Base-by-base conservation (phyloP, 2,888 invertebrate species). In the Nomada goodeniana region DNA sequence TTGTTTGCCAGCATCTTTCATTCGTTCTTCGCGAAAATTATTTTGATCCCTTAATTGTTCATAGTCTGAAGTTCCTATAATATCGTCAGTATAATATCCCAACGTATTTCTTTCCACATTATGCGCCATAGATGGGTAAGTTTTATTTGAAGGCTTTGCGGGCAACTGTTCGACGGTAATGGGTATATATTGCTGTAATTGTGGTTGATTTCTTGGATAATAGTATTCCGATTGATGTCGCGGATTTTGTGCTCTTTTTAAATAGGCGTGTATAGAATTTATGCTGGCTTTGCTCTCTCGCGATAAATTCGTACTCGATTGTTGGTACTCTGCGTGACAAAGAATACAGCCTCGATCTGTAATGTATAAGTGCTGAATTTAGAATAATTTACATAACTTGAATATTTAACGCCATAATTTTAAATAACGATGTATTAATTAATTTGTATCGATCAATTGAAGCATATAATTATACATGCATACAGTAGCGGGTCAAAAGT, bases 271-370 rank as follows among this genome's bases (percentile, higher is more conserved):
- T 47, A 67, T 29, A 18, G 83, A 79, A 75, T 78, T 75, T 52
- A 75, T 79, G 67, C 87, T 85, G 13, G 76, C 70, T 5, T 55
- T 81, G 57, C 88, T 91, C n/a, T 70, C 84, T 67, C 82, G 89
- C 0, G 89, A 89, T 69, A 81, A 87, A 76, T 67, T 76, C 55
- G 64, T 29, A 9, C 47, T 69, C n/a, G 74, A 80, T 50, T 74
- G 61, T 78, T 75, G 82, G 42, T 63, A 50, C 29, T 86, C 72
- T 2, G 47, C 23, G n/a, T 67, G 59, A 42, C 82, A 82, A 59
- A 82, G 82, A 67, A 82, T 52, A 18, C 82, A 82, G 13, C 60
- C 72, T 10, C 69, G 29, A 61, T 76, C 82, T 82, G 72, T 9
- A 80, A 81, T 47, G 36, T 60, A 11, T 3, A 60, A 44, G 20